Evolutionary conservation across 2,113 vertebrate species (phyloP), one percentile per base, ranked within the genome.

Genomic region (Notothenia rossii): DNA sequence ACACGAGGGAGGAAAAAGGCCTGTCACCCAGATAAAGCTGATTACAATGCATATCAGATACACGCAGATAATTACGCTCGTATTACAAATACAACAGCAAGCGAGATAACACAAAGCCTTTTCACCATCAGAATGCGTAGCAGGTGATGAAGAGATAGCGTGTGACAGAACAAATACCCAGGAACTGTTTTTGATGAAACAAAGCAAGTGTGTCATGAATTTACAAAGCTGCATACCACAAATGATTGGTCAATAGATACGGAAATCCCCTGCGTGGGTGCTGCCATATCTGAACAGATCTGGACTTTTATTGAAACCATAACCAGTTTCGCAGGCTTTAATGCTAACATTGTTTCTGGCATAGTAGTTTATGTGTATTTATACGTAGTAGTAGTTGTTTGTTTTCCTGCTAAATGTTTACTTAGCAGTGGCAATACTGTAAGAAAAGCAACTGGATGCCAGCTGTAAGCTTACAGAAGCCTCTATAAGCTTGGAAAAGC

Each of bases 41-140:
- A 94, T 93, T 92, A 91, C 63, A 82, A 72, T 77, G 86, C 86
- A 84, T 93, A 93, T 92, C 91, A 87, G 88, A 93, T 90, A 79
- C 83, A 87, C 69, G 85, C 67, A 79, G 87, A 90, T 93, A 91
- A 93, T 93, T 91, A 89, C 72, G 66, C 82, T 83, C 58, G 61
- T 90, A 89, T 90, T 86, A 90, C 86, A 91, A 93, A 91, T 87
- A 77, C 84, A 86, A 85, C 82, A 79, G 86, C 75, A 91, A 74
- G 82, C 66, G 56, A 88, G 91, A 92, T 92, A 90, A 86, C 66
- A 63, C 60, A 18, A 79, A 82, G 80, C 77, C 62, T 86, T 79
- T 86, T n/a, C 61, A 76, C 74, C 67, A 79, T 91, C 89, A 83
- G 78, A 89, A 85, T 79, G 88, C 77, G 54, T 72, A 68, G 74